Base-by-base conservation (phyloP, 1,140 invertebrate genomes). In the Odontomachus brunneus region DNA sequence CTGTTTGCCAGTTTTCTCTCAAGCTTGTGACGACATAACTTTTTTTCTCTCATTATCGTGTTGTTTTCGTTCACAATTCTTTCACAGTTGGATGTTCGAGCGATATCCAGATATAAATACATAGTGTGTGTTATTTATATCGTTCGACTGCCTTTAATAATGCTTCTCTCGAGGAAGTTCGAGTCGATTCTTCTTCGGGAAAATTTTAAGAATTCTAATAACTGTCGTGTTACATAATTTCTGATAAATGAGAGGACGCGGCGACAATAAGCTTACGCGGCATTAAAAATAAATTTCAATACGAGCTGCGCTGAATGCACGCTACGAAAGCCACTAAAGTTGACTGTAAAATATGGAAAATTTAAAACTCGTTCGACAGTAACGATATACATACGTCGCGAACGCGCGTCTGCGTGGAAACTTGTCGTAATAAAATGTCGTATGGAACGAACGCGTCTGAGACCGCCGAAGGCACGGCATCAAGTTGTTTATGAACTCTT, bases 271-370 rank as follows among this genome's bases (percentile, higher is more conserved):
- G 12, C 33, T 65, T 11, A 9, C 38, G 14, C 3, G 51, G 65
- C 15, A 65, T 65, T 51, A 33, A 33, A 75, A 65, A n/a, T 5
- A 51, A 51, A 65, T 33, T 51, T 51, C n/a, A 51, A 53, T 5
- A 15, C 1, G 24, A 60, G 4, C 65, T 22, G 29, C 62, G 38
- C 12, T 49, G 22, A 44, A 59, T 44, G 9, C 29, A 33, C 29
- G 29, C 29, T 57, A 59, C 24, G 0, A 33, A 24, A 17, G 3
- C 22, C n/a, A 12, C 0, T 26, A 26, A 51, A 17, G 33, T 51
- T n/a, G 26, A 14, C 44, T 75, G 9, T 65, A 75, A 65, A 65
- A 75, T 65, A 33, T 75, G 65, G 44, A 65, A 75, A 65, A 75
- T 65, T 24, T 15, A 75, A 51, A 65, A 63, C 63, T 7, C 26